Base-by-base conservation (phyloP, 2,888 invertebrate species). In the Tortrix viridana region DNA sequence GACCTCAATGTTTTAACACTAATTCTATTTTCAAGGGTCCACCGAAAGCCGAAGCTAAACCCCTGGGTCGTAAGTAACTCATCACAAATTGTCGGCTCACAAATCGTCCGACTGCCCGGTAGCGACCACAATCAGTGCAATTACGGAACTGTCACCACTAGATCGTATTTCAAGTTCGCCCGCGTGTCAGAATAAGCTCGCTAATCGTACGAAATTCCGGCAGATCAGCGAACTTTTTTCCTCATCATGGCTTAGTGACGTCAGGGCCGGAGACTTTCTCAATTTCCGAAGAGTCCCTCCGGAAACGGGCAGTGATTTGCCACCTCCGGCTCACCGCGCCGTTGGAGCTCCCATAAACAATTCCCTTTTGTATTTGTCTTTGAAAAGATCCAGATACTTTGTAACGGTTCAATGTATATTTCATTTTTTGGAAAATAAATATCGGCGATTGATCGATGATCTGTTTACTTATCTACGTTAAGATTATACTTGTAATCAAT, bases 251-350 rank as follows among this genome's bases (percentile, higher is more conserved):
- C 71, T 70, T 70, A 69, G 71, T 72, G 74, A 68, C 74, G 73
- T 67, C 66, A 71, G 73, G 73, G 70, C 73, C 77, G 75, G 77
- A 77, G 80, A 81, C 77, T 79, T 79, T 82, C 77, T 76, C 81
- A 81, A 85, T 85, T 82, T 85, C 85, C 85, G 82, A 72, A 69
- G 73, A 71, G 76, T 76, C 75, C 75, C 76, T 74, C 73, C 81
- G 85, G 84, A 85, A 80, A 82, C 82, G 76, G 74, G 72, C 77
- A 75, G 77, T 79, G 85, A 86, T 85, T 86, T 83, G 82, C 80
- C 82, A 82, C 83, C 80, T 82, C 81, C 82, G 83, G 78, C 75
- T 76, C 75, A 74, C 70, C 74, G 75, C 75, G 68, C 72, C 74
- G 70, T 74, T 71, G 72, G 74, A 32, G 66, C 70, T 69, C 68